A percentile compares a stretch with the other conserved stretches of the same genome.
Evolutionary conservation across 2,113 vertebrate species (phyloP).

Genomic region (Cryptoleucopteryx plumbea): DNA sequence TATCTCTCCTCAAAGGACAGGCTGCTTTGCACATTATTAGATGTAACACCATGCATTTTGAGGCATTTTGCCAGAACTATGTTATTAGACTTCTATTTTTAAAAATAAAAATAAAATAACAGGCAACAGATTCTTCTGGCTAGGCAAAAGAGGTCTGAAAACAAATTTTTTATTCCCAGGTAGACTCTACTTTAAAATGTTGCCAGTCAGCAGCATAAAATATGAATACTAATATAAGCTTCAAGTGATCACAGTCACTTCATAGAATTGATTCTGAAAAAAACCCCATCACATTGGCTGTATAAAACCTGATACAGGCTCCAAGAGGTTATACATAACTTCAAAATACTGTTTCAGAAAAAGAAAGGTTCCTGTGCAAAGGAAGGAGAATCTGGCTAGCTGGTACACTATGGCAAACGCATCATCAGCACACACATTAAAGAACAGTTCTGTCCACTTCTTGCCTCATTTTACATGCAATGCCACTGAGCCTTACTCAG

Average conservation of each 20-base stretch:
- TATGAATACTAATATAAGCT: not conserved
- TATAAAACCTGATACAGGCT: not conserved
- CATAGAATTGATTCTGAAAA: not conserved
- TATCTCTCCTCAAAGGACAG: not conserved
- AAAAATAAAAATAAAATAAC: not conserved
- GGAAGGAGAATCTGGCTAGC: not conserved
- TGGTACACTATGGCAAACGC: not conserved
- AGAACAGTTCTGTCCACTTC: fast-evolving
- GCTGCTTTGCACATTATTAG: not conserved
- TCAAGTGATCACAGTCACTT: not conserved
- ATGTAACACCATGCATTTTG: not conserved
- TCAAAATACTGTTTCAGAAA: not conserved
- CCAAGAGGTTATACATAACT: not conserved
- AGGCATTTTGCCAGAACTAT: not conserved
- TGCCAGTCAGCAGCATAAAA: not conserved
- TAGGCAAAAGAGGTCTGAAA: not conserved
- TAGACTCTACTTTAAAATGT: not conserved
- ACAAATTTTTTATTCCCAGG: not conserved
- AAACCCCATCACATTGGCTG: not conserved
- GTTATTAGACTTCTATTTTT: not conserved
- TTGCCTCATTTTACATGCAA: not conserved
- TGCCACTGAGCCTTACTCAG: not conserved
- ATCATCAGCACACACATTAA: not conserved
- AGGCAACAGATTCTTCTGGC: not conserved
- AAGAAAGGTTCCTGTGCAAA: not conserved